Percentiles rank a stretch among this genome's conserved stretches.
Conservation (phyloP, 2,113 vertebrate species). For the Sander vitreus region DNA sequence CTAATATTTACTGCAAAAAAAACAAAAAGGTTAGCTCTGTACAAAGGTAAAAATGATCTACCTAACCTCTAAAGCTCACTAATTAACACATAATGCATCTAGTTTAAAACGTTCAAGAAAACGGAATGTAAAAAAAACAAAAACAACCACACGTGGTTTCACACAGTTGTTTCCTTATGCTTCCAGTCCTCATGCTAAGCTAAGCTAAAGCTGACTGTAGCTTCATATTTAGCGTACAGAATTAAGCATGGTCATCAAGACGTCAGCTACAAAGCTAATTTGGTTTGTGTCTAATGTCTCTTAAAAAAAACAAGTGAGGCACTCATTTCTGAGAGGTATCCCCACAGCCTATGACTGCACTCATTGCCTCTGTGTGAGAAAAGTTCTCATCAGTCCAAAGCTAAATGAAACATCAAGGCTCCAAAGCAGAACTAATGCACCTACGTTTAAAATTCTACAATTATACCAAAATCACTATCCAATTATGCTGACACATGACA, state of each 20-base stretch:
- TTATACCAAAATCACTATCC: slow-evolving; percentile 59
- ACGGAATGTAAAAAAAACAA: background rate
- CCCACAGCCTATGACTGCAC: background rate
- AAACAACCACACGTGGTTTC: background rate
- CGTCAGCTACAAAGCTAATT: no score
- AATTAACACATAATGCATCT: background rate
- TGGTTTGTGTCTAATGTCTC: background rate
- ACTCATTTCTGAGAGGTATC: background rate
- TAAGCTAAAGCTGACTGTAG: no score
- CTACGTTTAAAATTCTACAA: slow-evolving; percentile 61
- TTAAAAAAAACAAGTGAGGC: background rate
- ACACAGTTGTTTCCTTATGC: no score
- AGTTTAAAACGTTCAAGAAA: background rate
- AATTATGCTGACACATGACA: slow-evolving; percentile 55
- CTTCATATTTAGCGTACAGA: no score
- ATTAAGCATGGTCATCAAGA: no score
- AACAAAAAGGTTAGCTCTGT: background rate
- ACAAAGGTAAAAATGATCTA: no score
- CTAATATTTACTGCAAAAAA: background rate
- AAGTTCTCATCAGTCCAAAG: slow-evolving; percentile 26
- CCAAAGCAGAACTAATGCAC: slow-evolving; percentile 55
- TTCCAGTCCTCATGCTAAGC: no score
- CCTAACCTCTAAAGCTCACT: background rate
- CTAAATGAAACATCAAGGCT: slow-evolving; percentile 55
- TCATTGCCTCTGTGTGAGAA: slow-evolving; percentile 8